Evolutionary conservation across 92 coral and sea anemone genomes (phyloP).

Genomic region (Porites lobata): DNA sequence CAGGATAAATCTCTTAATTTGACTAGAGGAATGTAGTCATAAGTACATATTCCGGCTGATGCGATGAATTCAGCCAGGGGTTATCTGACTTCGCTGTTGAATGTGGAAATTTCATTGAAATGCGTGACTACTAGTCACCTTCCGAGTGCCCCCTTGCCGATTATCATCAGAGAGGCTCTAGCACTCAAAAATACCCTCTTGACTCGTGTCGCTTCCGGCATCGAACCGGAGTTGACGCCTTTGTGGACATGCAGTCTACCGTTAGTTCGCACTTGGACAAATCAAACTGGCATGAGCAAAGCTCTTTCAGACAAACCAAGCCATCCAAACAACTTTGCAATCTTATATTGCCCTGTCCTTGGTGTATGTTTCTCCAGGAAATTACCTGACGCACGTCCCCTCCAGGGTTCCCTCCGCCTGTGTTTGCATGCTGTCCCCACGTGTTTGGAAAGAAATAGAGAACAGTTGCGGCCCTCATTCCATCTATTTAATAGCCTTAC

Average conservation of each 20-base stretch:
- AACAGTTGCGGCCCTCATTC: conserved; percentile 37
- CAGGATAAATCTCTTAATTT: too few species aligned
- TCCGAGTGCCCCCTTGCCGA: conserved; percentile 32
- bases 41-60: conserved; percentile 37
- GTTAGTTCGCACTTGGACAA: conserved; percentile 53
- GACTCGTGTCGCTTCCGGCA: too few species aligned
- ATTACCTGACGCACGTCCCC: conserved; percentile 50
- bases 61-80: conserved; percentile 81
- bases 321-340: conserved; percentile 22
- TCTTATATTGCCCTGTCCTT: conserved; percentile 59
- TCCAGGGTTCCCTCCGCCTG: conserved; percentile 57
- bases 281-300: conserved; percentile 67
- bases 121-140: conserved; percentile 69
- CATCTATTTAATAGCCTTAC: conserved; percentile 55
- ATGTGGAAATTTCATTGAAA: conserved; percentile 16
- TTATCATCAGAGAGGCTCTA: conserved; percentile 66
- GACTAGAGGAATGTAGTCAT: neutral
- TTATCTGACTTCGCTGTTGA: conserved; percentile 22
- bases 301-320: conserved; percentile 35
- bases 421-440: conserved; percentile 38
- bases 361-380: conserved; percentile 55
- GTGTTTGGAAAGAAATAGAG: conserved; percentile 31
- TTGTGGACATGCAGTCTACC: too few species aligned
- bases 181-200: conserved; percentile 32
- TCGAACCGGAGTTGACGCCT: too few species aligned